Evolutionary conservation across 2,113 vertebrate genomes (phyloP).

Genomic region (Tenrec ecaudatus): DNA sequence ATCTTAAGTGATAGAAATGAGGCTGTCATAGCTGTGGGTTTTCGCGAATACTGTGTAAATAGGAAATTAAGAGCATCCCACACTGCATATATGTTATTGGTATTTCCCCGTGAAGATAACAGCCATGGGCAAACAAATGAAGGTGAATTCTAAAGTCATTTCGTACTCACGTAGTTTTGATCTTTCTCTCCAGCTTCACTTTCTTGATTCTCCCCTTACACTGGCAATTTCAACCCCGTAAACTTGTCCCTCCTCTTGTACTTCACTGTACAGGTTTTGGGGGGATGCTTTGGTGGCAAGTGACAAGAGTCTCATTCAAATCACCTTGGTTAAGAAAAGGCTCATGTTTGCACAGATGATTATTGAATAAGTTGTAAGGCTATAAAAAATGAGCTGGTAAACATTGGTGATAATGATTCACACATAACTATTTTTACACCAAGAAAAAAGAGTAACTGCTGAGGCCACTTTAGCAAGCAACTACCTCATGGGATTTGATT

Average conservation of each 20-base stretch:
- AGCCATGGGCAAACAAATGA: not conserved
- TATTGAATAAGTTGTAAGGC: not conserved
- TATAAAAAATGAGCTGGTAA: not conserved
- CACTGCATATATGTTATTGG: not conserved
- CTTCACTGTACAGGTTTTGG: not conserved
- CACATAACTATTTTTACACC: not conserved
- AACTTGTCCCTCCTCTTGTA: not conserved
- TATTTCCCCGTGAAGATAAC: not conserved
- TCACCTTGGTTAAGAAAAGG: not conserved
- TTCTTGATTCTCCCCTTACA: not conserved
- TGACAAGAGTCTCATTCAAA: not conserved
- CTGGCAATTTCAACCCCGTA: not conserved
- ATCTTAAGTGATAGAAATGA: not conserved
- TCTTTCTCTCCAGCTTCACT: not conserved
- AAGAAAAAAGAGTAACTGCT: not conserved
- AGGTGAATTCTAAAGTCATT: not conserved
- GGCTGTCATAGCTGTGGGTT: not conserved
- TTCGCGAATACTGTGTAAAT: constrained; percentile 1
- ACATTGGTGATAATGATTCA: not conserved
- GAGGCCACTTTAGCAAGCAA: not conserved
- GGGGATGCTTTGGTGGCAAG: not conserved
- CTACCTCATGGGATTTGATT: not conserved
- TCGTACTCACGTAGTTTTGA: not conserved
- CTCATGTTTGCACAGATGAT: not conserved
- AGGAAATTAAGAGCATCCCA: not conserved